Base-by-base conservation (phyloP, 2,888 invertebrate genomes). In the Homarus gammarus region DNA sequence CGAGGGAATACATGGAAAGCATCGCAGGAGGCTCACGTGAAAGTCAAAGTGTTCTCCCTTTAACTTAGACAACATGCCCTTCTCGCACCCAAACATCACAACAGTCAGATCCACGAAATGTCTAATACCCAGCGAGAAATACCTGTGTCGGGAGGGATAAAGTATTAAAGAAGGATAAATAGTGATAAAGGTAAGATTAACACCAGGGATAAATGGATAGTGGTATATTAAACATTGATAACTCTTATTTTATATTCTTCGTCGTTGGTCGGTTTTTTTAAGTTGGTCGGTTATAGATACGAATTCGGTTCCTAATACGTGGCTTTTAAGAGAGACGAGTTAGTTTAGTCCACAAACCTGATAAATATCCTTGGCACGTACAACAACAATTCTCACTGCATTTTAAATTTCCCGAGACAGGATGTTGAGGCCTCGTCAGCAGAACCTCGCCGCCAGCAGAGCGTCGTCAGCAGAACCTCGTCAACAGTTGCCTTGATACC, bases 101-200 rank as follows among this genome's bases (percentile, higher is more conserved):
- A 84, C n/a, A 22, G 89, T 89, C 31, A 89, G 78, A 38, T 89
- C 89, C 22, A 81, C 49, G 72, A 84, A 89, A 61, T 89, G 83
- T 6, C 77, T 40, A 1, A 84, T 70, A 6, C 84, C 83, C 2
- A 89, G 84, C 38, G 75, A 38, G 84, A 89, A 84, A 49, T 77
- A 89, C 68, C 89, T 64, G 64, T 64, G 64, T 10, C 3, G 31
- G 22, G 31, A 27, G 64, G 22, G 31, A 22, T 3, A 27, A 10
- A 6, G 31, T 64, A 5, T 3, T 64, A 27, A 27, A n/a, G n/a
- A n/a, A n/a, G n/a, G n/a, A n/a, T 18, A 15, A 73, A 73, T 73
- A 73, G 31, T 73, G 31, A 73, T 73, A 78, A 78, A 18, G 18
- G 18, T 38, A 31, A 33, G 15, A 40, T n/a, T 40, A 78, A 78